Percentiles rank a stretch among this genome's conserved stretches.
Conservation (phyloP, 2,113 vertebrate species). For the Tetrax tetrax region DNA sequence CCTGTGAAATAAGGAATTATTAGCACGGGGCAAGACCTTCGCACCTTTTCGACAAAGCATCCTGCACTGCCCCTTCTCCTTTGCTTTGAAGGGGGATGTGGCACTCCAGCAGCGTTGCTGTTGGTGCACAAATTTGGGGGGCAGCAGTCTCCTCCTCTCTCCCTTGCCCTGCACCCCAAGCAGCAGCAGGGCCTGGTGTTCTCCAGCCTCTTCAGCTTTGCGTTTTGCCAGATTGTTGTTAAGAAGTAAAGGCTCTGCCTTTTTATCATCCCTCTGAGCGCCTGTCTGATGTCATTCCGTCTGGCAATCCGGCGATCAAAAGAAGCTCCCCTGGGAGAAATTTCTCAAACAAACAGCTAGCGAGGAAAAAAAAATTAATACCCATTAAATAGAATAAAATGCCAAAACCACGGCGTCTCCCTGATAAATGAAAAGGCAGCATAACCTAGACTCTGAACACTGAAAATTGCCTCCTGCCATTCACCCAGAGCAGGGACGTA, state of each 20-base stretch:
- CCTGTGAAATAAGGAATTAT: not conserved
- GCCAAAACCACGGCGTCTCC: not conserved
- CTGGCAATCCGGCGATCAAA: constrained; percentile 8
- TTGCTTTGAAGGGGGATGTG: not conserved
- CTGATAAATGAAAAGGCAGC: not conserved
- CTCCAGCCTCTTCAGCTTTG: not conserved
- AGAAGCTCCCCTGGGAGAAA: constrained; percentile 40
- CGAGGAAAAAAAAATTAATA: not conserved
- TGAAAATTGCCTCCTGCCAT: not conserved
- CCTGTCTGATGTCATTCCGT: constrained; percentile 66
- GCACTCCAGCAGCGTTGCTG: not conserved
- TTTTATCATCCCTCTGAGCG: constrained; percentile 32
- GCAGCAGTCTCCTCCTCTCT: not conserved
- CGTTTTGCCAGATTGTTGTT: constrained; percentile 36
- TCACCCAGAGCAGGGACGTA: not conserved
- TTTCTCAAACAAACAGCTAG: constrained; percentile 63
- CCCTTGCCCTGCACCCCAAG: not conserved
- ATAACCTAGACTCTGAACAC: not conserved
- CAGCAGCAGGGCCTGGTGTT: not conserved
- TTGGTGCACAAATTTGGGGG: fast-evolving
- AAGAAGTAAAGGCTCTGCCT: constrained; percentile 45
- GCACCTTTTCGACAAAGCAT: not conserved
- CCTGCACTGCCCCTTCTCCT: not conserved
- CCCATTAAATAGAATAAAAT: constrained; percentile 44
- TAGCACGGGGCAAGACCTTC: not conserved